Conservation (phyloP, 2,113 vertebrate genomes). For the Macroglossus sobrinus region DNA sequence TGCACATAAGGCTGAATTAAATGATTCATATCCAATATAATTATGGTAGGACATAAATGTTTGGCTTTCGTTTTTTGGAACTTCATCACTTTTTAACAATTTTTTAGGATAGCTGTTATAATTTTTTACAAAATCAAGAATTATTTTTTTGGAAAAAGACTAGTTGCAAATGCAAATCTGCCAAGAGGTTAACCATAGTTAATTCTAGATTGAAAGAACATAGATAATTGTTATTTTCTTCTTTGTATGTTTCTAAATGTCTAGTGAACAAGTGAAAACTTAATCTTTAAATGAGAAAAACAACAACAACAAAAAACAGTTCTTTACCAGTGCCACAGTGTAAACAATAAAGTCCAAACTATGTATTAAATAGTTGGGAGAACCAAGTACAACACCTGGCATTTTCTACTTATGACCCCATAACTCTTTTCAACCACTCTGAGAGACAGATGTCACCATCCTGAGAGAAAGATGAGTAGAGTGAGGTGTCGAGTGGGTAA, state of each 20-base stretch:
- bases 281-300: not conserved
- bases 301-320: not conserved
- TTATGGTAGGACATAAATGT: not conserved
- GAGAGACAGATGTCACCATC: not conserved
- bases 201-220: not conserved
- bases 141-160: not conserved
- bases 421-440: not conserved
- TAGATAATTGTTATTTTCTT: constrained; percentile 15
- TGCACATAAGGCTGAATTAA: not conserved
- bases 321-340: not conserved
- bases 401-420: not conserved
- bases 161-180: not conserved
- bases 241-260: not conserved
- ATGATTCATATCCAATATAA: not conserved
- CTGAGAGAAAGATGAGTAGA: not conserved
- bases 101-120: not conserved
- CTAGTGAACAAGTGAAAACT: not conserved
- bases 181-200: not conserved
- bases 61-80: not conserved
- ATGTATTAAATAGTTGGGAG: not conserved
- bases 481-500: not conserved
- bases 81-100: not conserved
- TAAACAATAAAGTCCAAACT: not conserved
- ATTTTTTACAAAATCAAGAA: constrained; percentile 12
- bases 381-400: not conserved